phyloP scores from a whole-genome alignment of 2,888 invertebrate genomes.

The Ryuthela nishihirai region DNA sequence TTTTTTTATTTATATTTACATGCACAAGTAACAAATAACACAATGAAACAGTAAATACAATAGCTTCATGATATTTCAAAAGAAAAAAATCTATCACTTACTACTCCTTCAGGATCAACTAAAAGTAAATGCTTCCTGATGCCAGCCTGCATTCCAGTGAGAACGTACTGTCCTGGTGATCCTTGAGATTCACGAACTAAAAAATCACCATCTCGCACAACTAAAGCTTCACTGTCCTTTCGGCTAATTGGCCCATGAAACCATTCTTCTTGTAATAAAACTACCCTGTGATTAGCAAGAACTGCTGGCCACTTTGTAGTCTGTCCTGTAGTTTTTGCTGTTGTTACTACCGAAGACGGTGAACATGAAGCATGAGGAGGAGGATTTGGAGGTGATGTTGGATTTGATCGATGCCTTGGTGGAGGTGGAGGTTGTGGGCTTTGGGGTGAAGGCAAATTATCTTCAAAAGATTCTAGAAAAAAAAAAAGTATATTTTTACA shows the following conservation, averaged over 20 bases:
- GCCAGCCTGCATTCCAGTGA: conserved; percentile 88
- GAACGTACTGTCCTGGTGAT: conserved; percentile 87
- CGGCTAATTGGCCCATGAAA: conserved; percentile 90
- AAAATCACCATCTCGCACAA: conserved; percentile 83
- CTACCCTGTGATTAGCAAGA: conserved; percentile 55
- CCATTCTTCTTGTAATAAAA: conserved; percentile 79
- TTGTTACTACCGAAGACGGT: no score
- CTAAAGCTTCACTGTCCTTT: conserved; percentile 72
- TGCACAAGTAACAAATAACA: no score
- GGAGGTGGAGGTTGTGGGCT: conserved; percentile 8
- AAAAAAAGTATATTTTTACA: no score
- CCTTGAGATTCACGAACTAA: conserved; percentile 91
- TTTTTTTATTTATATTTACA: no score
- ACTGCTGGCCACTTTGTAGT: no score
- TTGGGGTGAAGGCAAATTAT: conserved; percentile 42
- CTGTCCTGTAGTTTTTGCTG: no score
- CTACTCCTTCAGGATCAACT: conserved; percentile 95
- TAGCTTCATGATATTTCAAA: no score
- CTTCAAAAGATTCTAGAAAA: conserved; percentile 44
- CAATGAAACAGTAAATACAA: no score
- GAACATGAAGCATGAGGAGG: no score
- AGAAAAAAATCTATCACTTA: no score
- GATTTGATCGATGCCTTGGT: no score
- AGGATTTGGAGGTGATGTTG: no score
- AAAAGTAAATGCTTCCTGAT: conserved; percentile 85